These are phyloP conservation scores for Syngnathus scovelli DNA, from an alignment of 2,113 vertebrate genomes.

Conservation along the genomic window DNA sequence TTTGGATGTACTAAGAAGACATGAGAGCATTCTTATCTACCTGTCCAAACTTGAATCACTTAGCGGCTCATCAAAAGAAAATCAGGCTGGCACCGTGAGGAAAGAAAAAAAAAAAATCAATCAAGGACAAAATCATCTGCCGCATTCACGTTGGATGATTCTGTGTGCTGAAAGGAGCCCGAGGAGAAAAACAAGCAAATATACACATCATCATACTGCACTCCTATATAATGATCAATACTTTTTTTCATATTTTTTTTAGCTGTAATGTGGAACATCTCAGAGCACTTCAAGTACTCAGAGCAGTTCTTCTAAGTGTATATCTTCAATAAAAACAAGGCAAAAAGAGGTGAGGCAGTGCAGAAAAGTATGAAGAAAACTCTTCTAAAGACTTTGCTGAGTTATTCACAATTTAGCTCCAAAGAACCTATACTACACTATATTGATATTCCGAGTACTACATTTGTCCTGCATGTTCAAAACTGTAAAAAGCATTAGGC, in stretches of 20 bases:
- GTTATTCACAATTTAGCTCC: neutral
- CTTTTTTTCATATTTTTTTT: conserved; percentile 38
- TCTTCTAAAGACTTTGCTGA: neutral
- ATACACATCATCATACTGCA: conserved; percentile 40
- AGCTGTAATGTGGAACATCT: conserved; percentile 48
- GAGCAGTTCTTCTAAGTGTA: conserved; percentile 37
- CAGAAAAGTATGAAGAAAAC: neutral
- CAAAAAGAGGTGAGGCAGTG: conserved; percentile 12
- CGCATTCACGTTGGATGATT: conserved; percentile 42
- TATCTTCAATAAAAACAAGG: conserved; percentile 25
- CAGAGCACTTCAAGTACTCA: conserved; percentile 35
- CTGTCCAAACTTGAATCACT: conserved; percentile 38
- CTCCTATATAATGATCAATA: conserved; percentile 55
- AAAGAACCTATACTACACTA: neutral
- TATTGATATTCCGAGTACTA: no score
- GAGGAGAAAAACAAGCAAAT: conserved; percentile 51
- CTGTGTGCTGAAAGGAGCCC: conserved; percentile 37
- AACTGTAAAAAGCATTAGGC: no score
- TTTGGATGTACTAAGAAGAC: neutral
- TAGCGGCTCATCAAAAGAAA: conserved; percentile 52
- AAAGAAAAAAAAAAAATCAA: conserved; percentile 26
- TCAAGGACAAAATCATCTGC: conserved; percentile 58
- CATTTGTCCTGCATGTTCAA: no score
- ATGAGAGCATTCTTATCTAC: neutral
- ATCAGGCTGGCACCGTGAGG: conserved; percentile 36